Percentiles rank a stretch among this genome's conserved stretches.
Conservation (phyloP, 2,113 vertebrate genomes). For the Zosterops japonicus region DNA sequence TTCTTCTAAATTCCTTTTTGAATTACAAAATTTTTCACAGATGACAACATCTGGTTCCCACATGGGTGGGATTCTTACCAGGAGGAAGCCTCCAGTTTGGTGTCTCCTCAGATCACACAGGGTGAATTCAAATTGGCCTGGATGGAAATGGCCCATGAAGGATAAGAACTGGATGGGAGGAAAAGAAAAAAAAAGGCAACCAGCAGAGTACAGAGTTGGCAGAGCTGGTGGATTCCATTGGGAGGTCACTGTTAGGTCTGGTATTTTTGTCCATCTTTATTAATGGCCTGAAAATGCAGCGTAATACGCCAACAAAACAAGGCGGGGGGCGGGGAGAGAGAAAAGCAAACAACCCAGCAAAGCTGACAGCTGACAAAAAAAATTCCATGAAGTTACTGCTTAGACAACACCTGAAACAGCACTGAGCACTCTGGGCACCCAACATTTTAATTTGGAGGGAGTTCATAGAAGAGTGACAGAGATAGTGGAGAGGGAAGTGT, state of each 20-base stretch:
- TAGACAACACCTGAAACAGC: neutral
- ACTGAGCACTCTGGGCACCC: neutral
- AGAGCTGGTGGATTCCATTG: slow-evolving; percentile 10
- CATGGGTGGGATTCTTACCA: neutral
- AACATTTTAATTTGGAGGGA: neutral
- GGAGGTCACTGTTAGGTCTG: slow-evolving; percentile 16
- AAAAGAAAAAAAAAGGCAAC: slow-evolving; percentile 8
- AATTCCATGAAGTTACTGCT: neutral
- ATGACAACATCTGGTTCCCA: slow-evolving; percentile 33
- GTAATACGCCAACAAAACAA: neutral
- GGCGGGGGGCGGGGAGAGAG: rapidly evolving
- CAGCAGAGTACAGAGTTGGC: neutral
- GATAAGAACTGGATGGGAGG: neutral
- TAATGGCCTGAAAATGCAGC: neutral
- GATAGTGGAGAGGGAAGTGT: neutral
- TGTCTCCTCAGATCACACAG: slow-evolving; percentile 8
- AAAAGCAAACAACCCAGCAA: neutral
- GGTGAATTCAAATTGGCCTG: neutral
- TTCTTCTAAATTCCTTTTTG: neutral
- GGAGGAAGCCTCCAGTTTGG: neutral
- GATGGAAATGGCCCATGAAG: neutral
- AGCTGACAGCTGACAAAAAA: neutral
- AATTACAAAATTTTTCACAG: neutral
- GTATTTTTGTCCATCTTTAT: neutral
- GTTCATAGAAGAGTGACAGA: neutral